Conservation (phyloP, 2,797 vertebrate genomes). For the Lacerta agilis region DNA sequence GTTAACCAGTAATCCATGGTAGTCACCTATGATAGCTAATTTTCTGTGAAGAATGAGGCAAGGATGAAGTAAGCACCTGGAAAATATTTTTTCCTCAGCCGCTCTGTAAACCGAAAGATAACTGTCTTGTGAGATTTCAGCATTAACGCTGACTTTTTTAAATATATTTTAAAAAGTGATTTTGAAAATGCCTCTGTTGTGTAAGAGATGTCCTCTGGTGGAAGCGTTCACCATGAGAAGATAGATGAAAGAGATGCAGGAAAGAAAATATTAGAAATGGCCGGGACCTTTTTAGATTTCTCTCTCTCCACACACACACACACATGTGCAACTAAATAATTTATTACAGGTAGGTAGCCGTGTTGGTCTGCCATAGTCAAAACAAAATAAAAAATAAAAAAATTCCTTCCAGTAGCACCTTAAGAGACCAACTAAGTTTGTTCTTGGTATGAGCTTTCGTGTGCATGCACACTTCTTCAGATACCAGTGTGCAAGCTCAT, state of each 20-base stretch:
- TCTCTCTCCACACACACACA: too few relatives aligned
- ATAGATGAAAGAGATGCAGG: constrained; percentile 10
- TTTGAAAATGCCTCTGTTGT: constrained; percentile 37
- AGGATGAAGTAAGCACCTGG: constrained; percentile 39
- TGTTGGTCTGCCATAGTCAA: too few relatives aligned
- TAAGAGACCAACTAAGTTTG: too few relatives aligned
- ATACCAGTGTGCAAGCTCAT: too few relatives aligned
- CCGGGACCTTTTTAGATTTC: background rate
- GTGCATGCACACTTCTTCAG: too few relatives aligned
- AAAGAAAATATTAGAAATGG: background rate
- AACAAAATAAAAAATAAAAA: too few relatives aligned
- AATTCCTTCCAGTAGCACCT: too few relatives aligned
- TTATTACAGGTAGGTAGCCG: too few relatives aligned
- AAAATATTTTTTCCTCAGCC: constrained; percentile 43
- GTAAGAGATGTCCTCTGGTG: background rate
- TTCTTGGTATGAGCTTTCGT: too few relatives aligned
- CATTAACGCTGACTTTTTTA: constrained; percentile 24
- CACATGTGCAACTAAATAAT: too few relatives aligned
- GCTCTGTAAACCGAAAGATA: constrained; percentile 24
- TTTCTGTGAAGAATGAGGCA: constrained; percentile 38
- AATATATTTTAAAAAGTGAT: constrained; percentile 27
- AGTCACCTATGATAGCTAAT: background rate
- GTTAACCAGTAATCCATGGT: constrained; percentile 21
- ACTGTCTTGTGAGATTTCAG: constrained; percentile 27
- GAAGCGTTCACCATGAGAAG: background rate